Evolutionary conservation across 2,113 vertebrate species (phyloP), one percentile per base, ranked within the genome.

Genomic region (Calyptommatus sinebrachiatus): DNA sequence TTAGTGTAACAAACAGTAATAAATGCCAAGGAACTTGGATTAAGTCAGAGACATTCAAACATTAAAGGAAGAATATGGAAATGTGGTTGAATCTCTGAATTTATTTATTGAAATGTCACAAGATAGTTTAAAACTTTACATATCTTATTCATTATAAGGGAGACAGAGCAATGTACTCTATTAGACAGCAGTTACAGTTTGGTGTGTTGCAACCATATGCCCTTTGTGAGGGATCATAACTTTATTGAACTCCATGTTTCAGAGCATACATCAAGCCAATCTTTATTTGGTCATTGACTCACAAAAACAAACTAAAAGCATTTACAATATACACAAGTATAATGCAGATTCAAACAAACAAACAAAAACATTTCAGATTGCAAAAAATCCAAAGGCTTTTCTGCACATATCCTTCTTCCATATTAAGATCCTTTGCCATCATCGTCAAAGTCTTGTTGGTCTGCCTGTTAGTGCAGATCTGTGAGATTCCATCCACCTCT

Each of bases 21-120:
- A 96, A 97, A 96, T 96, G 95, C 95, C 94, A 93, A 91, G 92
- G 92, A 94, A 95, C 94, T 92, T 91, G 94, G 95, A 95, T 97
- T 94, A 95, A 94, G 94, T 91, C 93, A 92, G 93, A 93, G 94
- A 90, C 94, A 90, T 92, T 87, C 91, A 92, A 93, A 93, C 93
- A 92, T 94, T 94, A 95, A 96, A 93, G 93, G 91, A 92, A 90
- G 93, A 93, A 94, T 94, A 95, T 94, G 93, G 93, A 94, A 95
- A 96, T 96, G 94, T 81, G 94, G 92, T 89, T 84, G 90, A 94
- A 95, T 96, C 94, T 94, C 92, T 80, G 79, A 93, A 93, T 95
- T 81, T 91, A 92, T 95, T 96, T 95, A 95, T 92, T 94, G 92
- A 97, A 97, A 97, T 97, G 96, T 96, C 96, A 97, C 93, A 89